These are phyloP conservation scores for Trichacis sp. DNA, from an alignment of 2,888 invertebrate species.

Conservation along the genomic window DNA sequence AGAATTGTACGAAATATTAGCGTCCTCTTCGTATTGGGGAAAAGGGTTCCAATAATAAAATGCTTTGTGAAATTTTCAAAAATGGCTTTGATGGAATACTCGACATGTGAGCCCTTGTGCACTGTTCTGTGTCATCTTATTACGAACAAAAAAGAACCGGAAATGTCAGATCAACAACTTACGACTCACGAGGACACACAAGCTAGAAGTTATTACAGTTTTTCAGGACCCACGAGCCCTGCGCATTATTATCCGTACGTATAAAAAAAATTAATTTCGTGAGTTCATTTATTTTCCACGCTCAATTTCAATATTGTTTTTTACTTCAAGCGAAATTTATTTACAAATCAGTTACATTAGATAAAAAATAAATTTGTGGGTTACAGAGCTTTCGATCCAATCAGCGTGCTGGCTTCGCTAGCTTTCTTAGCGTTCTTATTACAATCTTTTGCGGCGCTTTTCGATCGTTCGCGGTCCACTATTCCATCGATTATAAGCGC, in stretches of 20 bases:
- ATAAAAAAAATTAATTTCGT: neutral
- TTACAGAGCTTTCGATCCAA: constrained; percentile 65
- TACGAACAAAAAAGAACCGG: constrained; percentile 31
- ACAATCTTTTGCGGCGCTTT: constrained; percentile 63
- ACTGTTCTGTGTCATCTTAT: constrained; percentile 46
- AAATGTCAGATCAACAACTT: constrained; percentile 23
- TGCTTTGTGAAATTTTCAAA: neutral
- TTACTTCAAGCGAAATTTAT: too few species aligned
- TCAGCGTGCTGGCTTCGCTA: constrained; percentile 64
- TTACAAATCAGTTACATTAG: too few species aligned
- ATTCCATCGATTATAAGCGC: constrained; percentile 57
- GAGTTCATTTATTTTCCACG: too few species aligned
- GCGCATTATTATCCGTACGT: constrained; percentile 58
- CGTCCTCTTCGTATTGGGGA: too few species aligned
- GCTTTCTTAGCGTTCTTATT: constrained; percentile 67
- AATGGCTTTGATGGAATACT: constrained; percentile 33
- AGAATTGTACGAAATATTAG: too few species aligned
- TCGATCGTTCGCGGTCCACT: constrained; percentile 62
- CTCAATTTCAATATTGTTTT: neutral
- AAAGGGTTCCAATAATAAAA: too few species aligned
- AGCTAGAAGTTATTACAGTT: constrained; percentile 54
- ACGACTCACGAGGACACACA: constrained; percentile 9
- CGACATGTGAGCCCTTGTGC: constrained; percentile 40
- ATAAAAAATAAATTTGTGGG: too few species aligned
- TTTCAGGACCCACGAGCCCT: constrained; percentile 47